Evolutionary conservation across 2,113 vertebrate species (phyloP), one percentile per base, ranked within the genome.

Genomic region (Spea bombifrons): DNA sequence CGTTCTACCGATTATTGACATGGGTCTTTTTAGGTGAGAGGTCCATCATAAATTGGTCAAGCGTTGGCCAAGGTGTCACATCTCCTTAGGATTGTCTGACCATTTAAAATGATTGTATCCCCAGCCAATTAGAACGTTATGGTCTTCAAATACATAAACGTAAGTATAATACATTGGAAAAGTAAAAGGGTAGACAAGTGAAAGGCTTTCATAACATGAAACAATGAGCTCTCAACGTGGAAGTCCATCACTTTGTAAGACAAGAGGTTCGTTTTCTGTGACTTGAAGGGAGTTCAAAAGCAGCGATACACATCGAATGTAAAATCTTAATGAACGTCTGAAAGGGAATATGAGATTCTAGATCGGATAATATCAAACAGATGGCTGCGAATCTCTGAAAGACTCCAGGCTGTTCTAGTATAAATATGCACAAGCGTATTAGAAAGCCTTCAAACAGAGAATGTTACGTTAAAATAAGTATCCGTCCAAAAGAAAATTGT

Each of bases 361-460:
- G 63, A n/a, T 50, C 30, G 8, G 30, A 55, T 13, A 47, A 50
- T 57, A 47, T 47, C 43, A 47, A 6, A 61, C 75, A 76, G 75
- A 69, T 69, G 75, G 75, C 45, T 6, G 48, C 52, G 6, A 57
- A 46, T 68, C 10, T 3, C 52, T 6, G 50, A 7, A 7, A 5
- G 15, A 59, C 66, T 76, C 9, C 59, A 76, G 66, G 75, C 75
- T 57, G 74, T 67, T 76, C 49, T 30, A 17, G 8, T 13, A 76
- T 76, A 45, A 75, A 76, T 76, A 76, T 76, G 75, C 50, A 67
- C 64, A 76, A 67, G 65, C 8, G 2, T 45, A 43, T 47, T 66
- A 49, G 64, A 67, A 75, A 43, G 16, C 12, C 48, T 57, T 76
- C 65, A 67, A 68, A 53, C 48, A n/a, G 47, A 68, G 45, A 68